Conservation (phyloP, 2,113 vertebrate genomes). For the Probosciger aterrimus region DNA sequence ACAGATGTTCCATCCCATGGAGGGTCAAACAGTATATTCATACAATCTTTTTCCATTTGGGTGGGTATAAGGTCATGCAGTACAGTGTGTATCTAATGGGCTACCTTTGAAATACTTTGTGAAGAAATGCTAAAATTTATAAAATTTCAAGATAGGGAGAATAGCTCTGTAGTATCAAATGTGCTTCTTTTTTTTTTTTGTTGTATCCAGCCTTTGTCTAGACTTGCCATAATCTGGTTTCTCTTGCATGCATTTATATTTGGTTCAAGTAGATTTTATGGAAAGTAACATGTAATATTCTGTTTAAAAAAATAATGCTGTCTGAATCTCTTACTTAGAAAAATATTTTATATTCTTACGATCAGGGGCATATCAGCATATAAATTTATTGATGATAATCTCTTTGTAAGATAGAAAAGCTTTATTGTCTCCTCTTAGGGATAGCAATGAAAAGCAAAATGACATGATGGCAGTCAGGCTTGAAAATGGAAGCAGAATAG, state of each 20-base stretch:
- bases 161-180: neutral
- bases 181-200: neutral
- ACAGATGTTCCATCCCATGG: neutral
- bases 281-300: neutral
- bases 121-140: neutral
- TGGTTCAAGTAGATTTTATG: neutral
- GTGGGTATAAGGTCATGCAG: neutral
- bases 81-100: neutral
- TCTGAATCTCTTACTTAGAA: neutral
- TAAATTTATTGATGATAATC: neutral
- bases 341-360: neutral
- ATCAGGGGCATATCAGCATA: neutral
- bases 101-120: neutral
- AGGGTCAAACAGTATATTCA: neutral
- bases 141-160: neutral
- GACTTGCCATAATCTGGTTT: neutral
- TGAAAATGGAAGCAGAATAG: neutral
- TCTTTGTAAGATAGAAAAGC: neutral
- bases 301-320: neutral
- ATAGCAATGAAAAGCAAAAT: neutral
- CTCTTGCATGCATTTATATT: neutral
- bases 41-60: neutral
- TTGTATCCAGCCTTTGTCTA: neutral
- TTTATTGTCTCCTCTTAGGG: neutral
- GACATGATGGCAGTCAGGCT: neutral